phyloP scores from a whole-genome alignment of 2,797 vertebrate species.

The Acanthis flammea region DNA sequence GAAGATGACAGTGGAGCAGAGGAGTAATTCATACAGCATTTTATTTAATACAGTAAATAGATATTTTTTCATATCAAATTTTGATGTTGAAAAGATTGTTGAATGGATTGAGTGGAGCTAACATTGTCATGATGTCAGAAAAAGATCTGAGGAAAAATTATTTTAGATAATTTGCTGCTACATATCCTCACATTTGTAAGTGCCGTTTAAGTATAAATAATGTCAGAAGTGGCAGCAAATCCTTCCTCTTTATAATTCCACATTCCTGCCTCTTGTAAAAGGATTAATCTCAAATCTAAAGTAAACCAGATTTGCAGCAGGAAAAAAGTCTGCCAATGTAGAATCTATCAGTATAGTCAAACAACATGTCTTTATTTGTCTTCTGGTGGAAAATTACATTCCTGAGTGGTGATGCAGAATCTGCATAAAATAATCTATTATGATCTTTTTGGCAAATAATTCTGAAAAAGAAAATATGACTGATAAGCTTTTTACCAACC shows the following conservation, averaged over 20 bases:
- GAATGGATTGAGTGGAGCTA: not conserved
- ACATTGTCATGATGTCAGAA: not conserved
- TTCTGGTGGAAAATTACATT: not conserved
- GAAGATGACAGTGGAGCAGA: not conserved
- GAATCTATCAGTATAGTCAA: not conserved
- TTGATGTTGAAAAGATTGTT: not conserved
- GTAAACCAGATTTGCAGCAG: not conserved
- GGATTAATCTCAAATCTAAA: not conserved
- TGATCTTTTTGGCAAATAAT: not conserved
- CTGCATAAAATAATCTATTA: not conserved
- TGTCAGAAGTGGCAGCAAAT: not conserved
- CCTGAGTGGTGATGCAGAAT: not conserved
- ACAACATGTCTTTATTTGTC: not conserved
- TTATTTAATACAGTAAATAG: not conserved
- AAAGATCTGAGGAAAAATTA: not conserved
- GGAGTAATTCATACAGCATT: not conserved
- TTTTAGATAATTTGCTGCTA: not conserved
- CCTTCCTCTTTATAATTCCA: not conserved
- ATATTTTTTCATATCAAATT: not conserved
- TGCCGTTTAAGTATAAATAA: not conserved
- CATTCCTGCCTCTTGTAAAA: not conserved
- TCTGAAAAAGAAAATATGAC: not conserved
- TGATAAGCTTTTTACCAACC: not conserved
- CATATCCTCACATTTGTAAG: not conserved
- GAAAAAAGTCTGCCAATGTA: not conserved